Base-by-base conservation (phyloP, 2,113 vertebrate species). In the Acrocephalus arundinaceus region DNA sequence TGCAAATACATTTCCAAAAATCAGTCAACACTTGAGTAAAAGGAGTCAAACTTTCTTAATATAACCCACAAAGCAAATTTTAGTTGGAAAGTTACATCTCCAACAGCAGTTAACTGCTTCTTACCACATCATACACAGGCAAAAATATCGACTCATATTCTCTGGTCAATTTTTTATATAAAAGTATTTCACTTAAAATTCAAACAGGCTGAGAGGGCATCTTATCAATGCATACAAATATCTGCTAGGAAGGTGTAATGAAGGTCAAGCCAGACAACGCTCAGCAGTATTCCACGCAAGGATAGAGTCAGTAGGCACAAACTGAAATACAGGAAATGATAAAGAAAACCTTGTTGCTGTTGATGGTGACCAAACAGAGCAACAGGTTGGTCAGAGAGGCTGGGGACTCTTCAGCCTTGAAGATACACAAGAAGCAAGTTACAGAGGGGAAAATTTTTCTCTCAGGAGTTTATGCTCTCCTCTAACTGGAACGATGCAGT, bases 111-210 rank as follows among this genome's bases (percentile, higher is more conserved):
- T 49, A 70, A 58, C 11, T 21, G 28, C 70, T 76, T 89, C 77
- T 76, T 49, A 79, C 15, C 16, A 21, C 3, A 17, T 41, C 59
- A 71, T 6, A 85, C 23, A 31, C 13, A 70, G 49, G 15, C 8
- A 28, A 84, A 74, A 93, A 61, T n/a, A 85, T 3, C 0, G 0
- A 67, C 48, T 73, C 7, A 4, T 10, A 17, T 25, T 86, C 13
- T 62, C 23, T 6, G 7, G 55, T 11, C 13, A 73, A 28, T n/a
- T 70, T 78, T 89, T 55, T 41, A 87, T 15, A 85, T 15, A 27
- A 57, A 67, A 76, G 33, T 49, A 43, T 87, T 89, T 91, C 57
- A 78, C 52, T 39, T 45, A 59, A 71, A 75, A 58, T 68, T 89
- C 15, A 63, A 71, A 30, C 5, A 71, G 48, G 57, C 61, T 72